Evolutionary conservation across 2,888 invertebrate genomes (phyloP), one percentile per base, ranked within the genome.

Genomic region (Thecophora atra): DNA sequence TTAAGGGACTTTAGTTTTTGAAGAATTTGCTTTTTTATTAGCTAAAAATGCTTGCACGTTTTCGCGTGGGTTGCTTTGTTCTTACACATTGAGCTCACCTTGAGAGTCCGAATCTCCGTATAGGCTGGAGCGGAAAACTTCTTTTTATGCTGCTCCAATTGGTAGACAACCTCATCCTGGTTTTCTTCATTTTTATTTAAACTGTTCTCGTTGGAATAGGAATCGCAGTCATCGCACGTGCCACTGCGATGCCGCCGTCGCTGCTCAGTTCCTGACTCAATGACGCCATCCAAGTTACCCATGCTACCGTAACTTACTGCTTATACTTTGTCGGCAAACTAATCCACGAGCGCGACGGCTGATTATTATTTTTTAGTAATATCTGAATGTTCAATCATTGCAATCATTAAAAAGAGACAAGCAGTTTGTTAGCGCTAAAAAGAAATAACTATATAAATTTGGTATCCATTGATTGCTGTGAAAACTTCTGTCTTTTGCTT

Each of bases 71-170:
- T n/a, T n/a, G n/a, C n/a, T n/a, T n/a, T n/a, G n/a, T n/a, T n/a
- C n/a, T n/a, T n/a, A n/a, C n/a, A n/a, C n/a, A n/a, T n/a, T 62
- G 6, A 19, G 17, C 78, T 82, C 79, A 83, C 83, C 83, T 83
- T 83, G 75, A 78, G 78, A 69, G 82, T 80, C 60, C 83, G 82
- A 63, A 83, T 82, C 77, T 83, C 77, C 51, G 78, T 79, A 69
- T 83, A 83, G 0, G 82, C 83, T 73, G 82, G 81, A 54, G 83
- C 76, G 42, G 82, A 80, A 70, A 81, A 83, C 71, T 83, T 83
- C 1, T 78, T 76, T 15, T 77, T 73, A 75, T 69, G 62, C 66
- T 76, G 58, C 62, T 75, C 72, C 60, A 63, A 65, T 56, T 71
- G 65, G 26, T 58, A 56, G 13, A n/a, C 15, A 21, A 17, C 44